Evolutionary conservation across 2,888 invertebrate species (phyloP).

Genomic region (Cheilosia urbana): DNA sequence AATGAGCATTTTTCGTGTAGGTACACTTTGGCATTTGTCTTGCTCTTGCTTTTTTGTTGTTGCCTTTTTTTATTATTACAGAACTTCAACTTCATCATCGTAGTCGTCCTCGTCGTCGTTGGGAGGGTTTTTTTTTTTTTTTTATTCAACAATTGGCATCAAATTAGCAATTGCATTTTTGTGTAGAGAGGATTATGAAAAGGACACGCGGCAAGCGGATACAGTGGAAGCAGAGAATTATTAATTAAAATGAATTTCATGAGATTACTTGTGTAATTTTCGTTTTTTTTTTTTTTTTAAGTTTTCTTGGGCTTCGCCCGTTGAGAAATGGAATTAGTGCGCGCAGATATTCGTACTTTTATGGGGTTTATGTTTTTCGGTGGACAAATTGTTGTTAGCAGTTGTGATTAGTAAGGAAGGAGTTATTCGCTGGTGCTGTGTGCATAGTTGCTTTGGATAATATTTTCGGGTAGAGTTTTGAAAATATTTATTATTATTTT

Average conservation of each 20-base stretch:
- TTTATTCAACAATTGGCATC: constrained; percentile 50
- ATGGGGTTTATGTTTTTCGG: not conserved
- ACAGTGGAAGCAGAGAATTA: constrained; percentile 22
- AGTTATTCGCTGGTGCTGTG: not conserved
- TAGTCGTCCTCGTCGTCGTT: not conserved
- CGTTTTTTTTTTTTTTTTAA: not conserved
- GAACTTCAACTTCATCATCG: constrained; percentile 45
- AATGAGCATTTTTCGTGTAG: constrained; percentile 71
- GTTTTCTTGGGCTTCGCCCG: not conserved
- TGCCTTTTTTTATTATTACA: constrained; percentile 11
- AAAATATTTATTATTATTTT: no score
- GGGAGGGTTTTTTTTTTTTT: no score
- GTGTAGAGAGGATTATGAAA: constrained; percentile 32
- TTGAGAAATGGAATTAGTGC: constrained; percentile 15
- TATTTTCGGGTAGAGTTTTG: not conserved
- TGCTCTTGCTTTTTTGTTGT: constrained; percentile 26
- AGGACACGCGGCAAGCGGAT: constrained; percentile 7
- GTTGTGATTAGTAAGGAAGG: not conserved
- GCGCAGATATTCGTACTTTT: constrained; percentile 2
- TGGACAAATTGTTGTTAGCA: not conserved
- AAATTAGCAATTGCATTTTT: constrained; percentile 71
- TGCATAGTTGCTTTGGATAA: not conserved
- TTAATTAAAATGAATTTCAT: constrained; percentile 69
- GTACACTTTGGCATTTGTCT: constrained; percentile 58
- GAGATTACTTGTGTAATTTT: constrained; percentile 50